Evolutionary conservation across 2,888 invertebrate genomes (phyloP), one percentile per base, ranked within the genome.

Genomic region (Caenorhabditis japonica): DNA sequence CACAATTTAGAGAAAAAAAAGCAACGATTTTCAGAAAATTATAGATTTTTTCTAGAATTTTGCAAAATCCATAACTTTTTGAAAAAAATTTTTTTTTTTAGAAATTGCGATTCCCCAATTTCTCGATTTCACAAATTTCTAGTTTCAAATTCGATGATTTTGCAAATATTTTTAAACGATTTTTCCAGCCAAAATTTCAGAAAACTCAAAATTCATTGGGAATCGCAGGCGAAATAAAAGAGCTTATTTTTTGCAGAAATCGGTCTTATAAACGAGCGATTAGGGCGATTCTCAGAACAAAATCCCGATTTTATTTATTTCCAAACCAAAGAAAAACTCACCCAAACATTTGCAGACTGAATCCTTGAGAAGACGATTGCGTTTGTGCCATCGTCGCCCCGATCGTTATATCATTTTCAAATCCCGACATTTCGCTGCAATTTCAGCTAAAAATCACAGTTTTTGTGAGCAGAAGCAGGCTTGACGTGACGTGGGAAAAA

Each of bases 301-400:
- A 30, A 30, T 10, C 30, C 30, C 10, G n/a, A 25, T 44, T 43
- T 19, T 8, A 17, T 17, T 25, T 34, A 7, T 30, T 30, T 30
- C 30, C n/a, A n/a, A n/a, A n/a, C n/a, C n/a, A 41, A 15, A 3
- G n/a, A 30, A 43, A 36, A 46, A 58, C 53, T 34, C n/a, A 77
- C 75, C 77, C 68, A 59, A 80, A 81, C 69, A 78, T 76, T 59
- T 75, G 73, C 8, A 81, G 64, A 44, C 77, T 78, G 59, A 78
- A 81, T 34, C 79, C 76, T 41, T 75, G 66, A 8, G 56, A n/a
- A n/a, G n/a, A 49, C 23, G 53, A 46, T 38, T 55, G 66, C 30
- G 21, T 41, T 19, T 58, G 56, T 30, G 33, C 38, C 53, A 34
- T 68, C 53, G 36, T 70, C 34, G 58, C 69, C 51, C 77, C 81